Evolutionary conservation across 2,113 vertebrate genomes (phyloP), one percentile per base, ranked within the genome.

Genomic region (Cromileptes altivelis): DNA sequence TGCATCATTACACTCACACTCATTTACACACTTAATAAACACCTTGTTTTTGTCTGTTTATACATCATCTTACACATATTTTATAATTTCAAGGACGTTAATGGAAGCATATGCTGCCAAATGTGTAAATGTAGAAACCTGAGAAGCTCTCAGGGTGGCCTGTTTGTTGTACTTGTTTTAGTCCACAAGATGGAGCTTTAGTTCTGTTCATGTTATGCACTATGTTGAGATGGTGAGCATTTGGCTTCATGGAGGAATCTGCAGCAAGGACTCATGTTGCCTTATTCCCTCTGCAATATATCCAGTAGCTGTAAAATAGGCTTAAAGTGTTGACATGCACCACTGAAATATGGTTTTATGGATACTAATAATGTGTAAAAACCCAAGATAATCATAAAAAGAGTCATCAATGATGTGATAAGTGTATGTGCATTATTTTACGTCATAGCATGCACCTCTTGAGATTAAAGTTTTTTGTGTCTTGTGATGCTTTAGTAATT

Each of bases 101-200:
- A 47, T 33, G 7, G 17, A 67, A 42, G 3, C 27, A 56, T 30
- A 27, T 84, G 21, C 10, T 80, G 50, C 53, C 18, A 30, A 23
- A 71, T 4, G 10, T 78, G 30, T 23, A 61, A 71, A 42, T 55
- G 17, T 14, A 72, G 67, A 70, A 76, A 70, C 21, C 25, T 19
- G 3, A 12, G 21, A 25, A 70, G 40, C 30, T 53, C 0, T 47
- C 17, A 17, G 8, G 25, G 0, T 2, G 5, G 45, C 27, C 61
- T 3, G 33, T 40, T 14, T 27, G 87, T 65, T 86, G 37, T 89
- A 8, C 63, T 67, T n/a, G 9, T 57, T 52, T 75, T 42, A 4
- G 60, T 68, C 93, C 96, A 95, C 95, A 90, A 95, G 96, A 95
- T 96, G 95, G 95, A 58, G 95, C 94, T 93, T 93, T 94, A 89